These are phyloP conservation scores for Carassius carassius DNA, from an alignment of 2,113 vertebrate species.

Conservation along the genomic window DNA sequence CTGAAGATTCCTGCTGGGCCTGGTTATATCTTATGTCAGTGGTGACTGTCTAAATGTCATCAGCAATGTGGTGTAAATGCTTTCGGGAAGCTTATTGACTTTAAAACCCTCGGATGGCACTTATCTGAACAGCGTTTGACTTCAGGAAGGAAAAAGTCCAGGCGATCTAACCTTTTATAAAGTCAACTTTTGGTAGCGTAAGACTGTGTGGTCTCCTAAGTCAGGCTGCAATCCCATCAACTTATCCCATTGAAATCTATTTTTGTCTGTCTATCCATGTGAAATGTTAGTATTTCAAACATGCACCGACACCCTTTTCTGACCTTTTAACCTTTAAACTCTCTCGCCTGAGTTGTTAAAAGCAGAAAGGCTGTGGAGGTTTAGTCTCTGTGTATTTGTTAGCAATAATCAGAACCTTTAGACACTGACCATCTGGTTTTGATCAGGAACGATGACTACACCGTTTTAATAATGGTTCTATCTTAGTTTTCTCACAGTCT, in stretches of 20 bases:
- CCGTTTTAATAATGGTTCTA: slow-evolving; percentile 26
- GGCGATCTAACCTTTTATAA: slow-evolving; percentile 42
- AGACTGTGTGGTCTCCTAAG: slow-evolving; percentile 48
- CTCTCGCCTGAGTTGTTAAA: slow-evolving; percentile 3
- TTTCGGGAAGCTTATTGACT: slow-evolving; percentile 49
- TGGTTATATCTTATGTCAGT: slow-evolving; percentile 24
- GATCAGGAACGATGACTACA: slow-evolving; percentile 2
- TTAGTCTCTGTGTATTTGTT: slow-evolving; percentile 20
- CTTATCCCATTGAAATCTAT: slow-evolving; percentile 13
- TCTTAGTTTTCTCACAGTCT: slow-evolving; percentile 26
- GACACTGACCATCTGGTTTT: background rate
- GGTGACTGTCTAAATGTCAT: slow-evolving; percentile 34
- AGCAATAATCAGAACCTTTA: background rate
- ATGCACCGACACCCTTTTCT: slow-evolving; percentile 13
- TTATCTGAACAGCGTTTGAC: slow-evolving; percentile 39
- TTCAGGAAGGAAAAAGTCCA: slow-evolving; percentile 30
- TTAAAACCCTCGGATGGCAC: slow-evolving; percentile 36
- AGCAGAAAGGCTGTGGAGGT: slow-evolving; percentile 22
- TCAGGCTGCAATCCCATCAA: slow-evolving; percentile 25
- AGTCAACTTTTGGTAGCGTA: slow-evolving; percentile 35
- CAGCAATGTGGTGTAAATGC: slow-evolving; percentile 30
- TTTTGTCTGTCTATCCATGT: slow-evolving; percentile 18
- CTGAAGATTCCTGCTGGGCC: background rate
- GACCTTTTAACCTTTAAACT: slow-evolving; percentile 30
- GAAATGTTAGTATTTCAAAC: slow-evolving; percentile 40